Conservation (phyloP, 1,140 invertebrate genomes). For the Delia radicum region DNA sequence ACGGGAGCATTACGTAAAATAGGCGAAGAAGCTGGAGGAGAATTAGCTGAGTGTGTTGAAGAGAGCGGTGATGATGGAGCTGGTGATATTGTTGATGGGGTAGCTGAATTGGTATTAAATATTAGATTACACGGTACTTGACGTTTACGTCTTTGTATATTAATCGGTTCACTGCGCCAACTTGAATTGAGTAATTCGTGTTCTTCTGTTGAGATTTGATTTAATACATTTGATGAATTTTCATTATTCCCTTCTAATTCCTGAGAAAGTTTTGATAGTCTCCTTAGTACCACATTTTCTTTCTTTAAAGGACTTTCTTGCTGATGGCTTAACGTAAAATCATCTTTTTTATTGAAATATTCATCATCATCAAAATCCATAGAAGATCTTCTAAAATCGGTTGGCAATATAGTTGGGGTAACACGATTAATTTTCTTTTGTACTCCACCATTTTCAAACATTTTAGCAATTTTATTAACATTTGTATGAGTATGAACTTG, state of each 20-base stretch:
- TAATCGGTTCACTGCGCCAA: conserved; percentile 23
- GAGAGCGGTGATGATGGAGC: conserved; percentile 30
- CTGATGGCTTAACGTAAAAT: not conserved
- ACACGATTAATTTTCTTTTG: conserved; percentile 41
- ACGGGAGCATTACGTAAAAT: conserved; percentile 36
- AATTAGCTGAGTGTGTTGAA: conserved; percentile 29
- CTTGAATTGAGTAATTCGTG: not conserved
- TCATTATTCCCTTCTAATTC: conserved; percentile 42
- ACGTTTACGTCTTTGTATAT: conserved; percentile 28
- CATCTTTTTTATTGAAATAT: not conserved
- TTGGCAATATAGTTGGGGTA: conserved; percentile 35
- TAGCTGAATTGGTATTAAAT: conserved; percentile 38
- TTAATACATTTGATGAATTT: conserved; percentile 44
- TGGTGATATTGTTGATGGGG: conserved; percentile 44
- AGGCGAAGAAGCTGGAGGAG: conserved; percentile 35
- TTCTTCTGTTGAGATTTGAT: conserved; percentile 38
- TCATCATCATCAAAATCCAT: conserved; percentile 17
- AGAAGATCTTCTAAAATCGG: conserved; percentile 38
- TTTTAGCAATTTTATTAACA: conserved; percentile 50
- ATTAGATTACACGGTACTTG: not conserved
- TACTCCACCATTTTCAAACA: conserved; percentile 46
- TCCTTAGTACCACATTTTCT: not conserved
- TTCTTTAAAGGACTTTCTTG: not conserved
- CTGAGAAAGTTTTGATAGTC: conserved; percentile 35
- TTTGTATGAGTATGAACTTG: conserved; percentile 38